These are phyloP conservation scores for Cygnus olor DNA, from an alignment of 2,797 vertebrate species.

Conservation along the genomic window DNA sequence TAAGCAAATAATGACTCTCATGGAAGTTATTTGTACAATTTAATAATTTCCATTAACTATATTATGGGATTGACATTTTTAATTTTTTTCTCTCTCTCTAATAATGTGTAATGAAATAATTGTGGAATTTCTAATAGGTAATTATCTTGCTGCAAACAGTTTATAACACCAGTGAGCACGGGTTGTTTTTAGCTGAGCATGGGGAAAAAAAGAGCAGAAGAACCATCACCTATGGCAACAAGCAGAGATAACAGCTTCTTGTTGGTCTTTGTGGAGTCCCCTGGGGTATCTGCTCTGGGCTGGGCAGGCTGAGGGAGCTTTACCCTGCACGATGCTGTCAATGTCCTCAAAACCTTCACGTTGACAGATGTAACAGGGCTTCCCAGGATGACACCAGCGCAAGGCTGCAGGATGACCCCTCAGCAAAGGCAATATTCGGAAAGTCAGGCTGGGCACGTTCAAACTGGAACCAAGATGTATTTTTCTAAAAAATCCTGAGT, in stretches of 20 bases:
- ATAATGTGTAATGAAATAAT: slow-evolving; percentile 51
- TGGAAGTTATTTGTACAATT: slow-evolving; percentile 39
- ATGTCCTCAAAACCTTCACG: not conserved
- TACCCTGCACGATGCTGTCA: not conserved
- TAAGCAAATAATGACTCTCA: slow-evolving; percentile 38
- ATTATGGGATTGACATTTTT: slow-evolving; percentile 1
- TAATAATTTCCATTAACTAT: slow-evolving; percentile 46
- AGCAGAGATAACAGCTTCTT: not conserved
- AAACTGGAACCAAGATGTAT: not conserved
- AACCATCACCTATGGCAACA: not conserved
- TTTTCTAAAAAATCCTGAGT: not conserved
- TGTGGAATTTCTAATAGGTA: slow-evolving; percentile 26
- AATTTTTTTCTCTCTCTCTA: not conserved
- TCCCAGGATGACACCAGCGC: not conserved
- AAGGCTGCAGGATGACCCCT: too few species aligned
- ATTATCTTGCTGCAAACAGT: slow-evolving; percentile 34
- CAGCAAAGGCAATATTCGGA: not conserved
- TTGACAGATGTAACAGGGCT: not conserved
- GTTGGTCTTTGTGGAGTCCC: not conserved
- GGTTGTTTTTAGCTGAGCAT: not conserved
- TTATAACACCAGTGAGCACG: not conserved
- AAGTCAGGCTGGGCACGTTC: not conserved
- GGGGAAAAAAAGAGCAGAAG: not conserved
- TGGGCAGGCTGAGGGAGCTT: not conserved
- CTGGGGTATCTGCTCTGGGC: not conserved